Percentiles rank a stretch among this genome's conserved stretches.
Conservation (phyloP, 2,113 vertebrate species). For the Zosterops pallidus region DNA sequence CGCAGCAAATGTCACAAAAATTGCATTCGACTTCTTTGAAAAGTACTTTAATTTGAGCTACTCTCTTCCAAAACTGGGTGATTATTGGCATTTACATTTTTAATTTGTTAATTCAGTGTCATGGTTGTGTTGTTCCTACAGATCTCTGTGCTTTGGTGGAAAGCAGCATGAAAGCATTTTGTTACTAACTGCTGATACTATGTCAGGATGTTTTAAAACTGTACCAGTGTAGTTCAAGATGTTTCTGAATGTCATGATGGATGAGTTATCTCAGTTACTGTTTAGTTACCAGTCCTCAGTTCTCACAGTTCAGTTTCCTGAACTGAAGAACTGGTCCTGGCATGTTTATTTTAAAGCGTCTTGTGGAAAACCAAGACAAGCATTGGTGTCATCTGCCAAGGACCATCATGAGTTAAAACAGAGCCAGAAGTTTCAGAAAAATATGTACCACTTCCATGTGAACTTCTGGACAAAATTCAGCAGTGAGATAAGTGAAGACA, state of each 20-base stretch:
- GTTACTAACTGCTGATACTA: neutral
- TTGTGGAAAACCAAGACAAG: neutral
- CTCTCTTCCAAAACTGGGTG: constrained; percentile 92
- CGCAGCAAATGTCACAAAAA: constrained; percentile 84
- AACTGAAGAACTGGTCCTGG: neutral
- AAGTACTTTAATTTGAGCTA: constrained; percentile 88
- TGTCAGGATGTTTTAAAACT: neutral
- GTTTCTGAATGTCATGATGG: neutral
- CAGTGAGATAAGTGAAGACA: constrained; percentile 10
- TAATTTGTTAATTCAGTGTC: neutral
- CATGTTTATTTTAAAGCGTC: neutral
- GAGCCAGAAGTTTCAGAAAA: constrained; percentile 4
- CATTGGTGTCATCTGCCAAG: neutral
- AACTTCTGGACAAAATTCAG: neutral
- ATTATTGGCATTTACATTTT: constrained; percentile 36
- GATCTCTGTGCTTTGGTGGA: neutral
- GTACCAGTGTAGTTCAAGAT: neutral
- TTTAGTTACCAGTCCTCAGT: neutral
- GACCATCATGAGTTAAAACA: neutral
- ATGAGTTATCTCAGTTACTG: neutral
- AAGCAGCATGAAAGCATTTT: neutral
- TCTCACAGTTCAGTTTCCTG: neutral
- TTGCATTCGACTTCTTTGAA: constrained; percentile 91
- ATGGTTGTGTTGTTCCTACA: neutral
- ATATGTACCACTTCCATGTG: neutral